Evolutionary conservation across 2,888 invertebrate genomes (phyloP).

Genomic region (Uropetala carovei): DNA sequence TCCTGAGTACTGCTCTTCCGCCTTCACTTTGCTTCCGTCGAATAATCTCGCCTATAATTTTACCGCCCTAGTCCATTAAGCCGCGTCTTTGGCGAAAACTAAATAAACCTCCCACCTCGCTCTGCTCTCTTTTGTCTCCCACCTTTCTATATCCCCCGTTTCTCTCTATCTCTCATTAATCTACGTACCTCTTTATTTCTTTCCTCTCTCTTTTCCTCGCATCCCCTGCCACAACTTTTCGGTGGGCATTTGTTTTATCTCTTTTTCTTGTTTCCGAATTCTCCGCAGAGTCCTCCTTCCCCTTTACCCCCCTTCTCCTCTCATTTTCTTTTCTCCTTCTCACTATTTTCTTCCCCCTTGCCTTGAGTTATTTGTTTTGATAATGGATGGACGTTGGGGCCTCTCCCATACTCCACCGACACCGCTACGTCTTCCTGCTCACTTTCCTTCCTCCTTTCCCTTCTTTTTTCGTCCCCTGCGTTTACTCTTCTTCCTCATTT

Average conservation of each 20-base stretch:
- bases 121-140: constrained; percentile 6
- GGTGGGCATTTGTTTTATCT: not conserved
- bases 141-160: too few species aligned
- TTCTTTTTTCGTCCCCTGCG: too few species aligned
- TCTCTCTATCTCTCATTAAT: not conserved
- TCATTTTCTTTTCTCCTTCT: not conserved
- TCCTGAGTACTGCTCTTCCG: not conserved
- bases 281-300: not conserved
- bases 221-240: not conserved
- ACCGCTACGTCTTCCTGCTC: not conserved
- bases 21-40: not conserved
- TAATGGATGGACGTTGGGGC: constrained; percentile 32
- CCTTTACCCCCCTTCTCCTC: not conserved
- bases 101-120: not conserved
- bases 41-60: too few species aligned
- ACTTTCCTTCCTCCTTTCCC: not conserved
- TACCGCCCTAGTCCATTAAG: too few species aligned
- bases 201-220: not conserved
- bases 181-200: not conserved
- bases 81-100: too few species aligned
- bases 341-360: not conserved
- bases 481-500: too few species aligned
- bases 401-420: not conserved
- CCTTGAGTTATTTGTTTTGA: constrained; percentile 57
- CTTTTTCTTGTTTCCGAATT: not conserved